Conservation (phyloP, 2,888 invertebrate genomes). For the Nephrotoma flavescens region DNA sequence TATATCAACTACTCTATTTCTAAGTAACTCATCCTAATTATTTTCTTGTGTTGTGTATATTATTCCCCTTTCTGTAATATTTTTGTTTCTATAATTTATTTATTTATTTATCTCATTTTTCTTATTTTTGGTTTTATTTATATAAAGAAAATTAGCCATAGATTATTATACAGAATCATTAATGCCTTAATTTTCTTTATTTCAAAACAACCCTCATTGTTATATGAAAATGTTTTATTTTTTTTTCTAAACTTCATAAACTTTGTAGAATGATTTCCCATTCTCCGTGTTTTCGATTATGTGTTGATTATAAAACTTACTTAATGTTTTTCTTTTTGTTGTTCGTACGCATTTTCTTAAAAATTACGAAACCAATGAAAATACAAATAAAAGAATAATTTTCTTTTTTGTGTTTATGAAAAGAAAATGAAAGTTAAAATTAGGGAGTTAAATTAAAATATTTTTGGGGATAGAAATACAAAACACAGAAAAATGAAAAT, state of each 20-base stretch:
- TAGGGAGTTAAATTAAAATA: background rate
- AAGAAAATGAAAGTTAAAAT: background rate
- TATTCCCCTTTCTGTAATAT: background rate
- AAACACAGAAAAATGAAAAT: background rate
- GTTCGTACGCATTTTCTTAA: background rate
- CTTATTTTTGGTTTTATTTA: background rate
- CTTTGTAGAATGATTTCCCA: background rate
- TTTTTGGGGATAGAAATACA: background rate
- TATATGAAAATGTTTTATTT: background rate
- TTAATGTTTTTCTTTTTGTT: background rate
- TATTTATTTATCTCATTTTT: background rate
- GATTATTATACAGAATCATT: background rate
- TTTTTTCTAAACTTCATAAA: background rate
- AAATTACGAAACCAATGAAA: background rate
- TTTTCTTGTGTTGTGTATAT: background rate
- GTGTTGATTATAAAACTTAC: background rate
- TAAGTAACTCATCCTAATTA: background rate
- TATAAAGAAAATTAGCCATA: background rate
- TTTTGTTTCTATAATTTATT: background rate
- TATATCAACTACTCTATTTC: background rate
- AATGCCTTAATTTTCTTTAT: background rate
- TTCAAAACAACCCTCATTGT: background rate
- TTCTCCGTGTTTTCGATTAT: background rate
- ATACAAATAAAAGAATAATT: background rate
- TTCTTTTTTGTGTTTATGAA: background rate